Evolutionary conservation across 2,797 vertebrate genomes (phyloP), one percentile per base, ranked within the genome.

Genomic region (Fratercula arctica): DNA sequence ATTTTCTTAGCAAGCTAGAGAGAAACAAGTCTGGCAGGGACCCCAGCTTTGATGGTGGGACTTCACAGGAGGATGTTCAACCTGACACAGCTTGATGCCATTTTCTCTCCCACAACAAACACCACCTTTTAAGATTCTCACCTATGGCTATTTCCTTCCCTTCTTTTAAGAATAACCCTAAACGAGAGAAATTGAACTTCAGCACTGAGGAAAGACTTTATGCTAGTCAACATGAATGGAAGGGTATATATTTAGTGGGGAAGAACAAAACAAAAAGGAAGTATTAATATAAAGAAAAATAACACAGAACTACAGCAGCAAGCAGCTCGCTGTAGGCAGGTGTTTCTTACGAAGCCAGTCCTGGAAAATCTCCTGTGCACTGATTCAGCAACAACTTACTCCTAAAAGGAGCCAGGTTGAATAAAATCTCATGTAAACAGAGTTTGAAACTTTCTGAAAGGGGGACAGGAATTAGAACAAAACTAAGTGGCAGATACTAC

Each of bases 81-180:
- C 85, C 84, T 95, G 74, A 29, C 84, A 39, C 93, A 93, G 68
- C 82, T 92, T 84, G 80, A 79, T 91, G 77, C 90, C 89, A 28
- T 91, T 93, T 87, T 90, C 91, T 85, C 75, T 93, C 61, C 45
- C 48, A 89, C 90, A 88, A 85, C 50, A 96, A 95, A 90, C n/a
- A 82, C 28, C 21, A 91, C 29, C 81, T 96, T 95, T 95, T 95
- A 94, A 93, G 73, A 96, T 76, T 91, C 78, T 82, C 69, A 92
- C 57, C 90, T 85, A 39, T 78, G 68, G 93, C 70, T 95, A 85
- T 95, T 95, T 81, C 56, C 76, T 93, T 88, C 81, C 26, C 20
- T 85, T 79, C 69, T 80, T 79, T 92, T 85, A 90, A 91, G 77
- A 91, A 83, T 43, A 67, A 31, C 18, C 37, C 63, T 68, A 84